Conservation (phyloP, 2,113 vertebrate genomes). For the Anarrhichthys ocellatus region DNA sequence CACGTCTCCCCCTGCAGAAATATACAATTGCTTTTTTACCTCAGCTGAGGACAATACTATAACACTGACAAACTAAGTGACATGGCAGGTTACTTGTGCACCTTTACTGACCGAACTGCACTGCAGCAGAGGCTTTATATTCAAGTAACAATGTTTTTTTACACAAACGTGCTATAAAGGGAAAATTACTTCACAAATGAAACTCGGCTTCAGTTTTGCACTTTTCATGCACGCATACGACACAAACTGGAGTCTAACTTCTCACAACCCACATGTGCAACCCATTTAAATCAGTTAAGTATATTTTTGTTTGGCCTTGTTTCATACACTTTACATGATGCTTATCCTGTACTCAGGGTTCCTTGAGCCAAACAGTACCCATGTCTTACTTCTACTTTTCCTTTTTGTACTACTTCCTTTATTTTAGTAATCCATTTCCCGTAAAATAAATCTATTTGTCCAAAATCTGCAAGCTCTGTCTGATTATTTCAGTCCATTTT, state of each 20-base stretch:
- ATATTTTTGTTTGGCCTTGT: background rate
- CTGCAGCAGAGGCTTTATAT: background rate
- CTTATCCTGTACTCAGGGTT: background rate
- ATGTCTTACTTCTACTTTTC: conserved; percentile 5
- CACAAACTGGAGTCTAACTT: background rate
- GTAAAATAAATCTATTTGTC: background rate
- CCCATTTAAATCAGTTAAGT: background rate
- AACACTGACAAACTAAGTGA: background rate
- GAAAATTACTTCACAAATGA: too few species aligned
- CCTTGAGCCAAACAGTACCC: background rate
- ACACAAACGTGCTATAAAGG: background rate
- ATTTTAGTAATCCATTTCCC: background rate
- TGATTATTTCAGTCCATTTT: background rate
- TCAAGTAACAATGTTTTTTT: background rate
- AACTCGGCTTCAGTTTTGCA: background rate
- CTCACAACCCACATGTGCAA: background rate
- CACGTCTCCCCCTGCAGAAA: conserved; percentile 64
- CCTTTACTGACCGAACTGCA: background rate
- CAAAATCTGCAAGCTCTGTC: background rate
- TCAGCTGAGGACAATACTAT: background rate
- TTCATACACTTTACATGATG: background rate
- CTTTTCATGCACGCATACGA: background rate
- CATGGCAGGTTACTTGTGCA: background rate
- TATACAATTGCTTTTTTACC: conserved; percentile 12
- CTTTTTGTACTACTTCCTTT: background rate